These are phyloP conservation scores for Phataginus tricuspis DNA, from an alignment of 2,797 vertebrate species.

Conservation along the genomic window DNA sequence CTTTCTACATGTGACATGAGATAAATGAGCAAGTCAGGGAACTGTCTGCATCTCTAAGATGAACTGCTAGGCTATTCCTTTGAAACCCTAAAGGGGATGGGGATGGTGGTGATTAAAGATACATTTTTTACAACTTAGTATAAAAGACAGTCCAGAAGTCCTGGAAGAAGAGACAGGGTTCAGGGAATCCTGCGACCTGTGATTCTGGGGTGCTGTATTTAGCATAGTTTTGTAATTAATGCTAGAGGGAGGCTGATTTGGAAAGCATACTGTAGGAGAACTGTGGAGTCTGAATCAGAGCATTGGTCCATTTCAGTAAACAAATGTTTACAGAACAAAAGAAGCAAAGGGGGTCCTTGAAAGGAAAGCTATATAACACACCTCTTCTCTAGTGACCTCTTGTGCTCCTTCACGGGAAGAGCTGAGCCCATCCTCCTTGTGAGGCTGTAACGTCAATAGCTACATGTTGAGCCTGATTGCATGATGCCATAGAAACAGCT, in stretches of 20 bases:
- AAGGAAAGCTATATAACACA: neutral
- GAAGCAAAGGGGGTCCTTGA: neutral
- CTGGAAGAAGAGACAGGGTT: neutral
- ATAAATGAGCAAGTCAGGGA: conserved; percentile 56
- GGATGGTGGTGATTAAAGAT: conserved; percentile 64
- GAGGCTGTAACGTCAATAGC: neutral
- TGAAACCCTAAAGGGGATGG: conserved; percentile 57
- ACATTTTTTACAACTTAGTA: neutral
- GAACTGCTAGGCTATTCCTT: conserved; percentile 43
- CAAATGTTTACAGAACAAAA: neutral
- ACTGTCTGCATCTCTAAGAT: conserved; percentile 50
- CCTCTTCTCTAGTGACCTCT: neutral
- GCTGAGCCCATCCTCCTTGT: neutral
- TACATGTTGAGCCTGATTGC: rapidly evolving
- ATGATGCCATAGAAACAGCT: neutral
- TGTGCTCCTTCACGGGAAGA: neutral
- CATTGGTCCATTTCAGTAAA: neutral
- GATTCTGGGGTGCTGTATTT: neutral
- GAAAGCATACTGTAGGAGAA: neutral
- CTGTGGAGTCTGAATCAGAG: neutral
- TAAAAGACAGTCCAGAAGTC: conserved; percentile 32
- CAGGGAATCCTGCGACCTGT: neutral
- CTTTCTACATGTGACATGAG: conserved; percentile 58
- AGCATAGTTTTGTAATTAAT: neutral
- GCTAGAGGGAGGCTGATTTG: neutral